phyloP scores from a whole-genome alignment of 2,888 invertebrate genomes.

The Tanaodytes sp. region DNA sequence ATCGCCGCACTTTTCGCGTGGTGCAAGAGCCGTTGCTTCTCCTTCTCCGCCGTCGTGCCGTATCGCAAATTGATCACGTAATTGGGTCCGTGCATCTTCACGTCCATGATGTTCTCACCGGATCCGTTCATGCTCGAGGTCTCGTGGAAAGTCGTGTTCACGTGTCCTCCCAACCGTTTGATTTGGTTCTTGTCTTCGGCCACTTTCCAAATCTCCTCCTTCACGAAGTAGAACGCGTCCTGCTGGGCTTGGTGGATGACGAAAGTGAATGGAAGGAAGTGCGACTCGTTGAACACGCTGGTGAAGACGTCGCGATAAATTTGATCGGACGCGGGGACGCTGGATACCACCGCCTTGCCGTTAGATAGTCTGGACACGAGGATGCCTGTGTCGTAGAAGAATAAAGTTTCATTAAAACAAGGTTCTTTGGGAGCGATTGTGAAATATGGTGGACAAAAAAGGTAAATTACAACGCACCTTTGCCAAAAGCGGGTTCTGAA shows the following conservation, averaged over 20 bases:
- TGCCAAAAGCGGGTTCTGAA: slow-evolving; percentile 91
- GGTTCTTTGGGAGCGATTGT: no score
- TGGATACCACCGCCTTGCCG: slow-evolving; percentile 86
- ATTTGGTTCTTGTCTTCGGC: slow-evolving; percentile 90
- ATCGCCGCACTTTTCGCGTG: slow-evolving; percentile 91
- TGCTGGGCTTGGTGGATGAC: slow-evolving; percentile 91
- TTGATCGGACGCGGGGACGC: slow-evolving; percentile 91
- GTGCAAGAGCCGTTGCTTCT: slow-evolving; percentile 89
- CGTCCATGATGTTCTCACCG: slow-evolving; percentile 81
- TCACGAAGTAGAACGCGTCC: slow-evolving; percentile 94
- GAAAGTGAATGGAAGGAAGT: slow-evolving; percentile 89
- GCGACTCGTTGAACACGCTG: slow-evolving; percentile 91
- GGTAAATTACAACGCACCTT: slow-evolving; percentile 77
- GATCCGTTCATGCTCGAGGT: slow-evolving; percentile 80
- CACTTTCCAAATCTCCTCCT: slow-evolving; percentile 91
- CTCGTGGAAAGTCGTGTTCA: slow-evolving; percentile 93
- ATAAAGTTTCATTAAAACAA: no score
- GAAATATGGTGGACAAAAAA: no score
- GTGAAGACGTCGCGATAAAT: slow-evolving; percentile 94
- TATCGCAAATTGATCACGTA: slow-evolving; percentile 95
- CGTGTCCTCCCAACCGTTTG: slow-evolving; percentile 90
- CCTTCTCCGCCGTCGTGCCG: slow-evolving; percentile 92
- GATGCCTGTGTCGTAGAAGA: slow-evolving; percentile 73
- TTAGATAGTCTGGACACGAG: slow-evolving; percentile 86
- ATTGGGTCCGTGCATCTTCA: slow-evolving; percentile 91